Evolutionary conservation across 2,888 invertebrate genomes (phyloP).

Genomic region (Lasioglossum zephyrum): DNA sequence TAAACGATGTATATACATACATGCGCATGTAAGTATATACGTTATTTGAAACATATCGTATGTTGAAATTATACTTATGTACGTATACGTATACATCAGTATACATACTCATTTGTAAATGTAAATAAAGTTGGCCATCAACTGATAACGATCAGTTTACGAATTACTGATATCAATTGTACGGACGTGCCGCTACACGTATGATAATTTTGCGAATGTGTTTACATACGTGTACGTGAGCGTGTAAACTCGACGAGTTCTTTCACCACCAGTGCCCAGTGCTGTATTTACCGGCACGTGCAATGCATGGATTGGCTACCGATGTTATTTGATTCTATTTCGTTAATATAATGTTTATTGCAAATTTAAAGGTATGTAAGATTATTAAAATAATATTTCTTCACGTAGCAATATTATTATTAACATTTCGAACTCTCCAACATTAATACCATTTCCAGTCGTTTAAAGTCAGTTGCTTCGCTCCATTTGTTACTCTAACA

Average conservation of each 20-base stretch:
- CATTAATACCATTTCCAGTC: neutral
- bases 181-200: neutral
- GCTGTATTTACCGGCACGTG: constrained; percentile 64
- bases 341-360: constrained; percentile 63
- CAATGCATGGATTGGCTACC: constrained; percentile 72
- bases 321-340: constrained; percentile 61
- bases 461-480: neutral
- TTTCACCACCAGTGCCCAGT: constrained; percentile 32
- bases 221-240: neutral
- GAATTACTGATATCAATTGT: neutral
- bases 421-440: neutral
- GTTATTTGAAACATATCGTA: neutral
- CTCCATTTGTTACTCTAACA: constrained; percentile 10
- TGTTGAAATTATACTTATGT: neutral
- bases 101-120: neutral
- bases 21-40: neutral
- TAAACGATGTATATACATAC: neutral
- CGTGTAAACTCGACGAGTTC: neutral
- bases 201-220: neutral
- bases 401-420: neutral
- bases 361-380: constrained; percentile 68
- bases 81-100: too few species aligned
- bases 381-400: neutral
- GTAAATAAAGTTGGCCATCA: neutral
- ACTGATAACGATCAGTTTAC: neutral